These are phyloP conservation scores for Monochamus saltuarius DNA, from an alignment of 1,140 invertebrate species.

Conservation along the genomic window DNA sequence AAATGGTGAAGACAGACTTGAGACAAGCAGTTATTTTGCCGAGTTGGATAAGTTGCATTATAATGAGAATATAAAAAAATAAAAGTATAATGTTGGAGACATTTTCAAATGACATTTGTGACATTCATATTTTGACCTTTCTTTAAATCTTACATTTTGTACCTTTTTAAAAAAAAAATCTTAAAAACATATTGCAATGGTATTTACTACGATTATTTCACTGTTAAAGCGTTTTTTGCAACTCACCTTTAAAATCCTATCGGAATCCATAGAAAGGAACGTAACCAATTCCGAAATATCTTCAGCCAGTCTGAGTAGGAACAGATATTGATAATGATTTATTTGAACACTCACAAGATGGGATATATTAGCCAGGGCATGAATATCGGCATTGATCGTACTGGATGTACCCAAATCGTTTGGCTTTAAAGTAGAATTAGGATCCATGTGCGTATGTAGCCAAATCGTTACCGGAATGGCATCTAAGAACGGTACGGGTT, in stretches of 20 bases:
- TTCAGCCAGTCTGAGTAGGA: conserved; percentile 81
- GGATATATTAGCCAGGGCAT: conserved; percentile 71
- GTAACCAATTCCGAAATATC: conserved; percentile 76
- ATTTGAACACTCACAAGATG: conserved; percentile 82
- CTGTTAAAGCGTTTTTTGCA: background rate
- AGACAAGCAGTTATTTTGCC: no score
- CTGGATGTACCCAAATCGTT: background rate
- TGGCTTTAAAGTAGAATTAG: conserved; percentile 45
- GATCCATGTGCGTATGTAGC: conserved; percentile 59
- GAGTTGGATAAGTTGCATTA: no score
- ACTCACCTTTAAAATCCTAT: conserved; percentile 63
- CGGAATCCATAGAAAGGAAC: conserved; percentile 77
- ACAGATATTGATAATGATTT: conserved; percentile 92
- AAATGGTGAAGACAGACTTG: no score
- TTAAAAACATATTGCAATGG: no score
- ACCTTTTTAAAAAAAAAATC: no score
- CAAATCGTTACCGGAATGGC: conserved; percentile 86
- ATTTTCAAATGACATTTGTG: no score
- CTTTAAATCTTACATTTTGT: no score
- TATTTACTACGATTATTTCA: no score
- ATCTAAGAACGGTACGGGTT: conserved; percentile 85
- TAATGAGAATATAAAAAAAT: no score
- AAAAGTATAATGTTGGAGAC: no score
- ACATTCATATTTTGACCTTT: no score
- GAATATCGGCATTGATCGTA: conserved; percentile 58